These are phyloP conservation scores for Spheniscus humboldti DNA, from an alignment of 2,797 vertebrate species.

Conservation along the genomic window DNA sequence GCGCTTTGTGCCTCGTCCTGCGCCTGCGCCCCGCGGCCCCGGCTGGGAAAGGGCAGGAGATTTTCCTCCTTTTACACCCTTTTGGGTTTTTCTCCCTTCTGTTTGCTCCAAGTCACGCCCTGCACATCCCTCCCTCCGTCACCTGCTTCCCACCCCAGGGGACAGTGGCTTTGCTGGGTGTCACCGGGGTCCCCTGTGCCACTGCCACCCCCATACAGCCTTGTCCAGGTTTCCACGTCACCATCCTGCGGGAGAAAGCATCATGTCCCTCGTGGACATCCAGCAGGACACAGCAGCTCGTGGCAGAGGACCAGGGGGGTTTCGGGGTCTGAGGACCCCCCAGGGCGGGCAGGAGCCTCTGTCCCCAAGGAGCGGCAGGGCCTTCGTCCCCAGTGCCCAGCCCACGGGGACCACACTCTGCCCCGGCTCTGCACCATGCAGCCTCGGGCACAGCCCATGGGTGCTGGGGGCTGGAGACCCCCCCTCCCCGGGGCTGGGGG, in stretches of 20 bases:
- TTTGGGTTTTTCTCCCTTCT: background rate
- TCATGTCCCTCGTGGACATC: background rate
- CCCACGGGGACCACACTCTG: background rate
- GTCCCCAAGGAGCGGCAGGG: background rate
- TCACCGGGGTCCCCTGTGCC: background rate
- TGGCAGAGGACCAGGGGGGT: too few species aligned
- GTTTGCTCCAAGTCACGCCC: background rate
- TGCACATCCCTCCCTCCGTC: background rate
- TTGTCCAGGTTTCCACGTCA: background rate
- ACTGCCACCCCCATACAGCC: background rate
- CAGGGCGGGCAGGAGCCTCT: background rate
- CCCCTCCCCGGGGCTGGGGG: background rate
- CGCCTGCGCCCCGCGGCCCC: background rate
- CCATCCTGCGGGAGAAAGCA: rapidly evolving
- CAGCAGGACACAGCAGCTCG: background rate
- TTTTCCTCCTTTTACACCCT: background rate
- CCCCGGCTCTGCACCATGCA: background rate
- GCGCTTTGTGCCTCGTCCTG: background rate
- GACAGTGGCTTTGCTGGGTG: background rate
- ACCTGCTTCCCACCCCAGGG: background rate
- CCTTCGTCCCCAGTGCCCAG: background rate
- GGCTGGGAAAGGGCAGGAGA: background rate
- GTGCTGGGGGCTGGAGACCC: background rate
- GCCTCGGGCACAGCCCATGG: background rate
- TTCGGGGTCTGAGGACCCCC: background rate